These are phyloP conservation scores for Pollenia griseotomentosa DNA, from an alignment of 2,888 invertebrate species.

Conservation along the genomic window DNA sequence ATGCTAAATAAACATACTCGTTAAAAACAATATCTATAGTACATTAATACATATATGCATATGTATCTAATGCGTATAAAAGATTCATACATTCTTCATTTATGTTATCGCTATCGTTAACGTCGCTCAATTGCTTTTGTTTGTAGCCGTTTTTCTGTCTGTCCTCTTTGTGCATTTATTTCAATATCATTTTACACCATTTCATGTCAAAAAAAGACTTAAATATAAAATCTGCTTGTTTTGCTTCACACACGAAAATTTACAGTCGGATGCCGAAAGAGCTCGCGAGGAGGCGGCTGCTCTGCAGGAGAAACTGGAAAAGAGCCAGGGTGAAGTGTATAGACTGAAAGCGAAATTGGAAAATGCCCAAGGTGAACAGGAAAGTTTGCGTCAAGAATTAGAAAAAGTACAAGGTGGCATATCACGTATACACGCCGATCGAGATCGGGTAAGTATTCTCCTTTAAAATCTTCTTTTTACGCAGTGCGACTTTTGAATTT, in stretches of 20 bases:
- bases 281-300: conserved; percentile 92
- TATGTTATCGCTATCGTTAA: conserved; percentile 31
- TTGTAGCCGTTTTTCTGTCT: conserved; percentile 71
- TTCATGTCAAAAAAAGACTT: conserved; percentile 41
- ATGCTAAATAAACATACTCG: conserved; percentile 1
- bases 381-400: conserved; percentile 95
- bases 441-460: conserved; percentile 87
- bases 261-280: conserved; percentile 91
- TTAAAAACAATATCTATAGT: conserved; percentile 6
- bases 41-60: neutral
- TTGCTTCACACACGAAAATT: conserved; percentile 42
- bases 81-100: conserved; percentile 54
- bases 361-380: conserved; percentile 97
- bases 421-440: conserved; percentile 93
- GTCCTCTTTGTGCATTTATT: conserved; percentile 68
- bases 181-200: conserved; percentile 39
- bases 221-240: conserved; percentile 50
- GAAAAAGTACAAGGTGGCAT: conserved; percentile 93
- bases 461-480: conserved; percentile 40
- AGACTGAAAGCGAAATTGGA: conserved; percentile 96
- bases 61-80: conserved; percentile 38
- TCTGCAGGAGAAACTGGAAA: conserved; percentile 96
- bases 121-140: conserved; percentile 70
- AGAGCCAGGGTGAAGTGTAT: conserved; percentile 97
- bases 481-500: neutral